Percentiles rank a stretch among this genome's conserved stretches.
Evolutionary conservation across 1,140 invertebrate genomes (phyloP).

Genomic region (Arion vulgaris): DNA sequence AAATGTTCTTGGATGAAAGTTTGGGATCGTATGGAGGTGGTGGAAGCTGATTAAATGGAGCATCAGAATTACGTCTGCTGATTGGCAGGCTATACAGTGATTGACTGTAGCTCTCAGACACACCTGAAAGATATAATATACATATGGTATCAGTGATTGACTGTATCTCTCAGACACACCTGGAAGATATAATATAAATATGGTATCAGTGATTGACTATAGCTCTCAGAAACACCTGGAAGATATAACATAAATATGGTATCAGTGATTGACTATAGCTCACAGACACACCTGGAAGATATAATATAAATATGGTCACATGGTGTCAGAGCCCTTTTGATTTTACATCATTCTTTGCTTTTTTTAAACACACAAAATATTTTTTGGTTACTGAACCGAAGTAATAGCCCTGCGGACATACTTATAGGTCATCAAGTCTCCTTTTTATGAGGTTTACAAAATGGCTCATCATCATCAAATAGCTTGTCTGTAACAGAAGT

Average conservation of each 20-base stretch:
- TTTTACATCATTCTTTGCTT: not conserved
- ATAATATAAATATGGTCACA: not conserved
- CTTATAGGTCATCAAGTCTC: no score
- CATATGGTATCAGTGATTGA: constrained; percentile 27
- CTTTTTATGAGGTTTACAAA: no score
- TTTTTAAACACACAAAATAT: no score
- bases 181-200: not conserved
- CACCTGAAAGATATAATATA: not conserved
- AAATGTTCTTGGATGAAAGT: constrained; percentile 39
- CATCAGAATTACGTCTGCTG: constrained; percentile 38
- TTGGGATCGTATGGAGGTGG: constrained; percentile 41
- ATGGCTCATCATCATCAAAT: no score
- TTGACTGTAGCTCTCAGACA: constrained; percentile 16
- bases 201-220: constrained; percentile 36
- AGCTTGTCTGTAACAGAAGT: no score
- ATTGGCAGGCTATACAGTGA: constrained; percentile 42
- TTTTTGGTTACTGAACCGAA: no score
- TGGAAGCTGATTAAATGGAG: constrained; percentile 32
- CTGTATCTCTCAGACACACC: constrained; percentile 5
- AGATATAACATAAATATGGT: not conserved
- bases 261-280: constrained; percentile 32
- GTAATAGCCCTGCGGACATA: no score
- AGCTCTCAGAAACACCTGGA: not conserved
- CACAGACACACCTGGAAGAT: not conserved
- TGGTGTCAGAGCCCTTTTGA: no score